Base-by-base conservation (phyloP, 2,888 invertebrate genomes). In the Cephalotes varians region DNA sequence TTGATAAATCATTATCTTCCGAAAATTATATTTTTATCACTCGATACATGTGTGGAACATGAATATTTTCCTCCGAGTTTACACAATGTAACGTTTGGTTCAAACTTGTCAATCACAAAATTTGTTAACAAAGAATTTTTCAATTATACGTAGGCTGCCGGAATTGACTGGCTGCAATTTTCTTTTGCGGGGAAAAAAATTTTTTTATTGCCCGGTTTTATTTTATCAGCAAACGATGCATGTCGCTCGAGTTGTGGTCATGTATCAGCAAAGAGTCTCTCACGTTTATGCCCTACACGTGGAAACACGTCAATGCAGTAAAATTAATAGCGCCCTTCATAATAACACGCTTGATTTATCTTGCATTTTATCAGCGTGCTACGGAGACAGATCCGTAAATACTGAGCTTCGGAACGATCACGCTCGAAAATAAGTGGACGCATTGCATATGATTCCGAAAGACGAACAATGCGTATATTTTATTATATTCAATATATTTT, bases 341-440 rank as follows among this genome's bases (percentile, higher is more conserved):
- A 82, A 86, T 86, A 86, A 86, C 76, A 72, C 47, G 62, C 65
- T 60, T 40, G 60, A 65, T 69, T 40, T 85, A 83, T 64, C 69
- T 44, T 15, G 76, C n/a, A 40, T 74, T 85, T 81, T 65, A 81
- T 73, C 67, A 64, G 40, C 60, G 21, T 21, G 40, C 28, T 51
- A 77, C 21, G 18, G 7, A 40, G 21, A 69, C 12, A 21, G 18
- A 77, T 71, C 21, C 18, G 15, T 56, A 77, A 77, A 71, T 77
- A 69, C 18, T 54, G 60, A 74, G 54, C 21, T 54, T 77, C n/a
- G 10, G 31, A 3, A n/a, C 25, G 12, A 67, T 28, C 15, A 28
- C 12, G 37, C 9, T 31, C 5, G 9, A 31, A 69, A 77, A 77
- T 77, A 51, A 77, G 15, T 18, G 21, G n/a, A 40, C 10, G 31